phyloP scores from a whole-genome alignment of 2,888 invertebrate species.

The Dasypolia templi region DNA sequence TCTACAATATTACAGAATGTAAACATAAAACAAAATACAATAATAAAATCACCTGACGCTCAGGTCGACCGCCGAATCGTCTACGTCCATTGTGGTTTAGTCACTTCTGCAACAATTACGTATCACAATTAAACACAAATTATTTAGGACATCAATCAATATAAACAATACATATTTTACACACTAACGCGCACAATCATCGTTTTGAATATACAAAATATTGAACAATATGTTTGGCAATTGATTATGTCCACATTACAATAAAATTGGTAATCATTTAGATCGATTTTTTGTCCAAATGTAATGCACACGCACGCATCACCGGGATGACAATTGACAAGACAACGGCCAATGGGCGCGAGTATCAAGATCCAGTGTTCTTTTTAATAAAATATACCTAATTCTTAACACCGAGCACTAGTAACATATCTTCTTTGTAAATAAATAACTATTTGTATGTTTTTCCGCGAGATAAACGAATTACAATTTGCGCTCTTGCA shows the following conservation, averaged over 20 bases:
- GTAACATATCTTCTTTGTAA: slow-evolving; percentile 59
- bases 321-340: slow-evolving; percentile 75
- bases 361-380: slow-evolving; percentile 22
- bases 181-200: slow-evolving; percentile 31
- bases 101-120: slow-evolving; percentile 76
- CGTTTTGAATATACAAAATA: slow-evolving; percentile 32
- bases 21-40: slow-evolving; percentile 53
- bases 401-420: slow-evolving; percentile 34
- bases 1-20: slow-evolving; percentile 48
- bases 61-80: slow-evolving; percentile 96
- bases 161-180: slow-evolving; percentile 64
- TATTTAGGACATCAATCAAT: slow-evolving; percentile 70
- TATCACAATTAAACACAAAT: slow-evolving; percentile 69
- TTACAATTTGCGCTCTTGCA: slow-evolving; percentile 36
- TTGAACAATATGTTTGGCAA: slow-evolving; percentile 38
- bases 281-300: slow-evolving; percentile 71
- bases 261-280: slow-evolving; percentile 66
- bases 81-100: slow-evolving; percentile 94
- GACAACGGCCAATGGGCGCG: slow-evolving; percentile 63
- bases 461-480: slow-evolving; percentile 24
- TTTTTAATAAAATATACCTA: slow-evolving; percentile 54
- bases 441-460: slow-evolving; percentile 22
- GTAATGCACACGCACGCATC: slow-evolving; percentile 80
- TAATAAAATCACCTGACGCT: slow-evolving; percentile 93
- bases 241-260: slow-evolving; percentile 59